These are phyloP conservation scores for Pocillopora grandis DNA, from an alignment of 92 coral and sea anemone genomes.

Conservation along the genomic window DNA sequence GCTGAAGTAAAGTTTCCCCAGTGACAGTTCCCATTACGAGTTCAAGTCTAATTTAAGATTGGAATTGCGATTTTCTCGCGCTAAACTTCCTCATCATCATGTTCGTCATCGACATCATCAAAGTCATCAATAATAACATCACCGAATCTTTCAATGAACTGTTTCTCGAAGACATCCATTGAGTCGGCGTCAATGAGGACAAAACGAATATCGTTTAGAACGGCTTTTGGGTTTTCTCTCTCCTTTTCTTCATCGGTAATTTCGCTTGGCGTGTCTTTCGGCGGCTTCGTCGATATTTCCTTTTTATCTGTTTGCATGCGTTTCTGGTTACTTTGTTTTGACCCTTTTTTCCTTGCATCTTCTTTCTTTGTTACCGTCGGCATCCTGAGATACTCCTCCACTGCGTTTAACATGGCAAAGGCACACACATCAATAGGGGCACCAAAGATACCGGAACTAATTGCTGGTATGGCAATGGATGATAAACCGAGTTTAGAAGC, in stretches of 20 bases:
- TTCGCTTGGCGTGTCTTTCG: not conserved
- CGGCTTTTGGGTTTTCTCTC: not conserved
- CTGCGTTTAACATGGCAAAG: conserved; percentile 69
- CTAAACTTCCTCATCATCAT: not conserved
- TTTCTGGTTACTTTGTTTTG: not conserved
- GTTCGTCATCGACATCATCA: not conserved
- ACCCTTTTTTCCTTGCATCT: not conserved
- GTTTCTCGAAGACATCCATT: conserved; percentile 60
- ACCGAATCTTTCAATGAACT: conserved; percentile 56
- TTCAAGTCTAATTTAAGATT: not conserved
- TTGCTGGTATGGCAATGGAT: conserved; percentile 88
- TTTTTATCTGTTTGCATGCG: not conserved
- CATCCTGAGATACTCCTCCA: conserved; percentile 28
- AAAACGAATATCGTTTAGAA: conserved; percentile 66
- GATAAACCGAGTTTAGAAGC: conserved; percentile 29
- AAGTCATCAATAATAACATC: conserved; percentile 1
- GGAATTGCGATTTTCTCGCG: not conserved
- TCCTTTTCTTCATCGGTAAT: not conserved
- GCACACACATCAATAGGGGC: conserved; percentile 67
- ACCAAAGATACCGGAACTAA: conserved; percentile 66
- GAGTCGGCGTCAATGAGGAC: conserved; percentile 60
- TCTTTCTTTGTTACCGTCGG: not conserved
- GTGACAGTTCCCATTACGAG: too few relatives aligned
- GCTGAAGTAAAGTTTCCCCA: too few relatives aligned
- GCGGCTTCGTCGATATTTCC: too few relatives aligned